Base-by-base conservation (phyloP, 2,113 vertebrate species). In the Ursus arctos region DNA sequence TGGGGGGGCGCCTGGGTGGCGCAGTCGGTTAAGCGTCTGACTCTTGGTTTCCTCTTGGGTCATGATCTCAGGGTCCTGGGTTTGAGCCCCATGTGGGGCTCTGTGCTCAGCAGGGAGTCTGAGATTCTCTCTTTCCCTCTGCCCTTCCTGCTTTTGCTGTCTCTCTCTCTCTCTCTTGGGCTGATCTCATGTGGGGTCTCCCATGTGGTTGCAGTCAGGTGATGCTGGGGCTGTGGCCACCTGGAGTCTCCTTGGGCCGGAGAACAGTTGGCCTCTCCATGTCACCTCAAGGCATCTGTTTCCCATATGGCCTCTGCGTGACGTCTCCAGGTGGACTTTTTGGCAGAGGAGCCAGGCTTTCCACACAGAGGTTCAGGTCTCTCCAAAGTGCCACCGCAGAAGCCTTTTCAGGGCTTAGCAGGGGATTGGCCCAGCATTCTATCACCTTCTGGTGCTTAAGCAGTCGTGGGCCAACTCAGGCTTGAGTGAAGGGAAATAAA, bases 381-480 rank as follows among this genome's bases (percentile, higher is more conserved):
- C 14, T 36, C 47, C 12, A 74, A 26, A 21, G 43, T 13, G 21
- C 2, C 47, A 13, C 7, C n/a, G 21, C 24, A 61, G 63, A 61
- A 22, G 51, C 16, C 28, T 77, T 72, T 40, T 71, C 40, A 57
- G 33, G 47, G 76, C 26, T 11, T 24, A 33, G 69, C 77, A 14
- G 9, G 33, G 7, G 7, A 26, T 53, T 28, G 79, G 59, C 10
- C 51, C 47, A 49, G 36, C 49, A 26, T 71, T 24, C 26, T 33
- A 11, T 40, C 53, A 28, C 61, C 8, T 84, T 67, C 47, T 11
- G 7, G 31, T 26, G 8, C 49, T 4, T 79, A 51, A 21, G 51
- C 1, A 7, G 40, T 31, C 0, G 0, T 18, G 7, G 22, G 7
- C 36, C 31, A 61, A 51, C 59, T 76, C 55, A 36, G 47, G 36